Conservation (phyloP, 2,113 vertebrate species). For the Myiozetetes cayanensis region DNA sequence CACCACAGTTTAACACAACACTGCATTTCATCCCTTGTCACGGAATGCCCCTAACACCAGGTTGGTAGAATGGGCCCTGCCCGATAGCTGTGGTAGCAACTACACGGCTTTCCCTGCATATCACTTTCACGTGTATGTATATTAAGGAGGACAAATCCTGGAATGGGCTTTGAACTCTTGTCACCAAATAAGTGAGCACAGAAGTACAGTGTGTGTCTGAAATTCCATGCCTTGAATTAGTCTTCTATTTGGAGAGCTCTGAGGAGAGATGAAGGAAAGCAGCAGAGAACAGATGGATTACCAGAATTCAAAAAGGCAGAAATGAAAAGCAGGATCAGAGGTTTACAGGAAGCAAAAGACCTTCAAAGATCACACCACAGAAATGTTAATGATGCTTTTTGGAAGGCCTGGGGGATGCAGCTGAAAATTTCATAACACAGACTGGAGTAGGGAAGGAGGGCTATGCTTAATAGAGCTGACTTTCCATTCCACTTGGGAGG, state of each 20-base stretch:
- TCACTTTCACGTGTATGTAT: background rate
- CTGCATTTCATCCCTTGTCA: background rate
- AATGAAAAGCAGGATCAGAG: background rate
- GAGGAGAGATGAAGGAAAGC: background rate
- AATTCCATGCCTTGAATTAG: background rate
- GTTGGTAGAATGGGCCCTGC: background rate
- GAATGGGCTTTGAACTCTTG: background rate
- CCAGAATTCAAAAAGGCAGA: background rate
- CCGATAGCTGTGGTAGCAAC: background rate
- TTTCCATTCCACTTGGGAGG: background rate
- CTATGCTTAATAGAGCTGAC: background rate
- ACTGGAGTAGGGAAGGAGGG: background rate
- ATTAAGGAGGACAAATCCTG: background rate
- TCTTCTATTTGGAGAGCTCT: background rate
- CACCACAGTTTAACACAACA: background rate
- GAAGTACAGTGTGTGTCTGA: background rate
- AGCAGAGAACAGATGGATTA: background rate
- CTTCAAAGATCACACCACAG: accelerated
- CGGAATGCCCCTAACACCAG: background rate
- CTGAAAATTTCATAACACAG: background rate
- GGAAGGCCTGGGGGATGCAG: background rate
- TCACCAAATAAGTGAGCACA: background rate
- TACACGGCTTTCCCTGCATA: background rate
- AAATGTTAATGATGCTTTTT: background rate
- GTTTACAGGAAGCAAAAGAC: background rate